Percentiles rank a stretch among this genome's conserved stretches.
Conservation (phyloP, 2,797 vertebrate genomes). For the Scleropages formosus region DNA sequence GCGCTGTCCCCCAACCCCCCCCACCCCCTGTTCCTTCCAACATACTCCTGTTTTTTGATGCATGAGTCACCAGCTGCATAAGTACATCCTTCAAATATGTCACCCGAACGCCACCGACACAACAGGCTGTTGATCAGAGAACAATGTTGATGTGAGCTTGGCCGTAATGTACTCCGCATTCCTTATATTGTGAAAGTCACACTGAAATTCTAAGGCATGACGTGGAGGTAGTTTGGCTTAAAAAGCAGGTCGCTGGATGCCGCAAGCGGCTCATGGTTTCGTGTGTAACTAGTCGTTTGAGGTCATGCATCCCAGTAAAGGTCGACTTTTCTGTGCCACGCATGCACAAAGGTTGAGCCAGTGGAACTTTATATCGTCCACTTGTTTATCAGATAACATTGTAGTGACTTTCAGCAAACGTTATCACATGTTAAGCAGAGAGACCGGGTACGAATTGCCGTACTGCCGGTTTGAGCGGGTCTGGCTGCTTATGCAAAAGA, state of each 20-base stretch:
- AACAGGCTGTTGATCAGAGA: slow-evolving; percentile 30
- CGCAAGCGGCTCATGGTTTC: slow-evolving; percentile 8
- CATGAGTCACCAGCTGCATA: slow-evolving; percentile 31
- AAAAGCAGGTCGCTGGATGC: not conserved
- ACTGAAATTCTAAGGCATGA: slow-evolving; percentile 34
- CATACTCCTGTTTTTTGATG: slow-evolving; percentile 7
- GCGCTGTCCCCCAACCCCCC: not conserved
- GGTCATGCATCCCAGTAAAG: slow-evolving; percentile 19
- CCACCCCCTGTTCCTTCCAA: not conserved
- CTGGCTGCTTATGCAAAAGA: slow-evolving; percentile 33
- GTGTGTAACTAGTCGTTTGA: slow-evolving; percentile 10
- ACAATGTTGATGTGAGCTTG: slow-evolving; percentile 21
- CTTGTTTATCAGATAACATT: slow-evolving; percentile 34
- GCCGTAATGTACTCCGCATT: not conserved
- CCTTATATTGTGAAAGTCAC: not conserved
- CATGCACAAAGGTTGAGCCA: slow-evolving; percentile 3
- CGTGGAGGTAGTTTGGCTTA: slow-evolving; percentile 24
- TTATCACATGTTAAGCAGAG: slow-evolving; percentile 20
- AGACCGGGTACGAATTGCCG: slow-evolving; percentile 22
- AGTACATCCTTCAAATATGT: slow-evolving; percentile 29
- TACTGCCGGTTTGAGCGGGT: slow-evolving; percentile 38
- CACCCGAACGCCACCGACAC: slow-evolving; percentile 11
- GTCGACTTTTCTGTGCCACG: slow-evolving; percentile 20
- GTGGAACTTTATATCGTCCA: not conserved
- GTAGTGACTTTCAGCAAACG: slow-evolving; percentile 38